These are phyloP conservation scores for Craniophora ligustri DNA, from an alignment of 2,888 invertebrate genomes.

Conservation along the genomic window DNA sequence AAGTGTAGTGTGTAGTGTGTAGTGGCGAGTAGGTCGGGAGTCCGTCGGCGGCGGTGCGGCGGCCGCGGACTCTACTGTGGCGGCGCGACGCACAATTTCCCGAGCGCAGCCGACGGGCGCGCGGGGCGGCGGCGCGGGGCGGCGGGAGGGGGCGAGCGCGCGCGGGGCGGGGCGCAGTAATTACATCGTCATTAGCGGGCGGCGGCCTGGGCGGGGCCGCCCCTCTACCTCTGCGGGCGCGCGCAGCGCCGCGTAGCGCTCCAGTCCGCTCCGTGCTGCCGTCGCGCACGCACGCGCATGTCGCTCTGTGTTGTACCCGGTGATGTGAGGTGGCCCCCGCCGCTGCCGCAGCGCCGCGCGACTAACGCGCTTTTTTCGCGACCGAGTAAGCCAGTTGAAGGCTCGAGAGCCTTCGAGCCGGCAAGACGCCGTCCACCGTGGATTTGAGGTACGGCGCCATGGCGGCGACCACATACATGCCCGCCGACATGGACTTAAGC, in stretches of 20 bases:
- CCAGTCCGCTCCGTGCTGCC: conserved; percentile 86
- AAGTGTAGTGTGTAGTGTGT: conserved; percentile 18
- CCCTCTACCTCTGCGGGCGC: conserved; percentile 75
- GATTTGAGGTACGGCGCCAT: conserved; percentile 93
- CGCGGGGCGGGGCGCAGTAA: conserved; percentile 72
- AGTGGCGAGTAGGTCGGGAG: conserved; percentile 7
- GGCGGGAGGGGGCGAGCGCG: conserved; percentile 47
- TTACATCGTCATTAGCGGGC: conserved; percentile 78
- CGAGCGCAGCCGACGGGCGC: conserved; percentile 7
- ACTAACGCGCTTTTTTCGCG: conserved; percentile 83
- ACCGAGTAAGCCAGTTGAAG: conserved; percentile 85
- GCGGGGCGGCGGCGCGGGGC: conserved; percentile 48
- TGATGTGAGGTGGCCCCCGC: conserved; percentile 88
- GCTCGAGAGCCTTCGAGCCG: conserved; percentile 89
- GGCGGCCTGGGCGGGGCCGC: conserved; percentile 81
- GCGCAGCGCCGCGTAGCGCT: conserved; percentile 76
- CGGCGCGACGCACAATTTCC: conserved; percentile 47
- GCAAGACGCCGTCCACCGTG: conserved; percentile 90
- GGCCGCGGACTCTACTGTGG: conserved; percentile 45
- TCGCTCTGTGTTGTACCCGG: conserved; percentile 82
- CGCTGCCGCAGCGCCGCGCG: conserved; percentile 86
- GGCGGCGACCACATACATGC: conserved; percentile 98
- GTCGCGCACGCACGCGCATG: conserved; percentile 90
- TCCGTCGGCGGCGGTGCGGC: conserved; percentile 45
- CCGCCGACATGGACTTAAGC: conserved; percentile 95